Evolutionary conservation across 2,797 vertebrate genomes (phyloP).

Genomic region (Megalops cyprinoides): DNA sequence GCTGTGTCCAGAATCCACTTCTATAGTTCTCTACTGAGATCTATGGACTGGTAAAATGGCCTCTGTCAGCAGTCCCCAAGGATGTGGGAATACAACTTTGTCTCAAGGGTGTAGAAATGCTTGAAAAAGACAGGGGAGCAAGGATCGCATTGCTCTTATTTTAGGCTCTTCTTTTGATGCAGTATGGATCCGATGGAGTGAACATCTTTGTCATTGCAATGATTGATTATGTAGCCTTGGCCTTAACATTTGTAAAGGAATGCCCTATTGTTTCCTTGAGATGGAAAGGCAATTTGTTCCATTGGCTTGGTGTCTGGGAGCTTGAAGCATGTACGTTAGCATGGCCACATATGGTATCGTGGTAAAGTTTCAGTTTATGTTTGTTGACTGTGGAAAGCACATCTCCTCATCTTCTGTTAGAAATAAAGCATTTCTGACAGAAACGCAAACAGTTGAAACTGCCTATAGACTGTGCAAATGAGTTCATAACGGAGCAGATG

Average conservation of each 20-base stretch:
- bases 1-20: not conserved
- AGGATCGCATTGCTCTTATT: conserved; percentile 35
- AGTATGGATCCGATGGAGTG: conserved; percentile 26
- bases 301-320: conserved; percentile 58
- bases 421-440: conserved; percentile 56
- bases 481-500: conserved; percentile 47
- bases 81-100: conserved; percentile 45
- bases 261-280: conserved; percentile 47
- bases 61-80: conserved; percentile 44
- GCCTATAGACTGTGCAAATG: conserved; percentile 49
- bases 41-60: conserved; percentile 35
- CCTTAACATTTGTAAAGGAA: conserved; percentile 42
- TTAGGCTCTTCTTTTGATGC: conserved; percentile 42
- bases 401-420: conserved; percentile 38
- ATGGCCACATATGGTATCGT: conserved; percentile 46
- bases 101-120: conserved; percentile 45
- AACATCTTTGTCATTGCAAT: conserved; percentile 40
- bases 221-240: conserved; percentile 52
- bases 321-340: conserved; percentile 49
- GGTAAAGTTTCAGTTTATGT: conserved; percentile 47
- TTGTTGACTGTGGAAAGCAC: conserved; percentile 58
- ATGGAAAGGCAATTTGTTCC: conserved; percentile 69
- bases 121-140: conserved; percentile 29
- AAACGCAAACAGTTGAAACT: conserved; percentile 63
- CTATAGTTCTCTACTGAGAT: conserved; percentile 36